A percentile compares a stretch with the other conserved stretches of the same genome.
These are phyloP conservation scores for Ciconia maguari DNA, from an alignment of 2,113 vertebrate species.

Conservation along the genomic window DNA sequence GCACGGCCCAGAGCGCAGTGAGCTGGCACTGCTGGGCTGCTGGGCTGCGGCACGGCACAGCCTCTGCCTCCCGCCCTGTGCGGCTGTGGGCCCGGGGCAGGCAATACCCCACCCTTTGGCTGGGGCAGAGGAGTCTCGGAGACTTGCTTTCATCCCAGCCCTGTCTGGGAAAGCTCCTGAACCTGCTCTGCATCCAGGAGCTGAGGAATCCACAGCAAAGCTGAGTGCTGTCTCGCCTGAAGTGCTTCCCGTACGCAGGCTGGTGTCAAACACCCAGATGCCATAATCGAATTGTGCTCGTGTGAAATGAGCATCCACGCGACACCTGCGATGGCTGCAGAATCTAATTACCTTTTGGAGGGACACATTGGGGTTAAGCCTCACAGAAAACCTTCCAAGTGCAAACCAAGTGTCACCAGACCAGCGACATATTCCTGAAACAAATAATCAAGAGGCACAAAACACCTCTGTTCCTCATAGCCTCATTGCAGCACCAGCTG, in stretches of 20 bases:
- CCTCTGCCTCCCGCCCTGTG: background rate
- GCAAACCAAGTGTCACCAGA: background rate
- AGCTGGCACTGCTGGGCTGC: background rate
- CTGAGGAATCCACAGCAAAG: background rate
- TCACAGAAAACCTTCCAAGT: background rate
- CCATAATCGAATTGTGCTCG: fast-evolving
- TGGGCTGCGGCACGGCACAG: background rate
- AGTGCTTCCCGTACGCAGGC: background rate
- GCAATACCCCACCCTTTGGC: constrained; percentile 25
- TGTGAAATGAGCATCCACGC: background rate
- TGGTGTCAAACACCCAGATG: background rate
- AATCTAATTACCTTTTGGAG: background rate
- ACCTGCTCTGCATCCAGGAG: background rate
- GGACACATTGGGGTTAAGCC: fast-evolving
- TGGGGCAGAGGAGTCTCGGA: background rate
- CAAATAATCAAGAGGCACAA: background rate
- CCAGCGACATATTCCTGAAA: background rate
- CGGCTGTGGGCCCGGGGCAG: background rate
- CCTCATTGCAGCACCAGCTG: background rate
- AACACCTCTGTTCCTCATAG: background rate
- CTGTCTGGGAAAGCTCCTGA: constrained; percentile 39
- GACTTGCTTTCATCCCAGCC: constrained; percentile 23
- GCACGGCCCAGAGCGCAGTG: background rate
- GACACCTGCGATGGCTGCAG: background rate
- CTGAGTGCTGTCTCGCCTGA: background rate